Base-by-base conservation (phyloP, 2,888 invertebrate genomes). In the Parnassius glacialis region DNA sequence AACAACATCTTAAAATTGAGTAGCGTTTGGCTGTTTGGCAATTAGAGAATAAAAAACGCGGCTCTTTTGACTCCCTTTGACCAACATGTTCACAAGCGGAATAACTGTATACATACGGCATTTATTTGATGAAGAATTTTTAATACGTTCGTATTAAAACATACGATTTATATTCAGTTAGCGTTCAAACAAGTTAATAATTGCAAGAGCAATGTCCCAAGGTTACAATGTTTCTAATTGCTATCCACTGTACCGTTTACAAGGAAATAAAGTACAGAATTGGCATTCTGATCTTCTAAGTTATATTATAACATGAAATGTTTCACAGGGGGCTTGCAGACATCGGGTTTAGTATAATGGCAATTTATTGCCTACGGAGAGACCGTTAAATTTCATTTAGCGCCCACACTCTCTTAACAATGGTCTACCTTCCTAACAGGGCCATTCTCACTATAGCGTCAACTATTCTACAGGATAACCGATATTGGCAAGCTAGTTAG, bases 311-410 rank as follows among this genome's bases (percentile, higher is more conserved):
- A 62, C 50, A 51, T 45, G 42, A 51, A 62, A 62, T 54, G 47
- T 45, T 53, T 59, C 44, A 12, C 54, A 3, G 48, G 47, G 25
- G 20, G 41, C 44, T 44, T 42, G 42, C 48, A 42, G 13, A 50
- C 42, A 41, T 41, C 53, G 12, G 54, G 50, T 50, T 44, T 44
- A 41, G 20, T 55, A 54, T 58, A 62, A 62, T 62, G 59, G 59
- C 59, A 47, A 59, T 62, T 62, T 62, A 62, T 48, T n/a, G 51
- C 11, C 34, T 54, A 45, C 51, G 47, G 52, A 25, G 55, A 58
- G 62, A 47, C 55, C 55, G 55, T 41, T 58, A 54, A 54, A 54
- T 51, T 55, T 62, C 61, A 62, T 53, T 53, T 62, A 25, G 41
- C 59, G 55, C 62, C 62, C 62, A 59, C 62, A 25, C 54, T 9